These are phyloP conservation scores for Schizaphis graminum DNA, from an alignment of 2,888 invertebrate species.

Conservation along the genomic window DNA sequence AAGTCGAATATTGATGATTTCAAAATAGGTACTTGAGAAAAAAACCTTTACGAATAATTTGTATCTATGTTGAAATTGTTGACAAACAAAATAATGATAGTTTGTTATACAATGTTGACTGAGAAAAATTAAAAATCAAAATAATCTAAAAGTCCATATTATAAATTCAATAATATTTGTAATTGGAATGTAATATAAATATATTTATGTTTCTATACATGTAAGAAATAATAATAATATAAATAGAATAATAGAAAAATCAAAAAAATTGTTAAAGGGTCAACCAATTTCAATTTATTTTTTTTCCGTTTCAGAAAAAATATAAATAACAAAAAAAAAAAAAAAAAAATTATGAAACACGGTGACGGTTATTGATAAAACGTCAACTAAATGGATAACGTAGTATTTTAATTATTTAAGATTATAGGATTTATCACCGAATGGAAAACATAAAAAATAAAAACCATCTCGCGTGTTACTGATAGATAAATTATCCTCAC, in stretches of 20 bases:
- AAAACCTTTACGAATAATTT: neutral
- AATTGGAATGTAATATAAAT: neutral
- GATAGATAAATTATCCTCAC: conserved; percentile 70
- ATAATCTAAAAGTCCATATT: neutral
- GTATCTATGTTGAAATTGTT: neutral
- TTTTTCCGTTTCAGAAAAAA: neutral
- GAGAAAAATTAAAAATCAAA: neutral
- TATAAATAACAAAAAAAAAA: neutral
- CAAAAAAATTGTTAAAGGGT: neutral
- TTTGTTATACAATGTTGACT: neutral
- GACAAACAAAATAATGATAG: neutral
- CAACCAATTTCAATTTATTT: neutral
- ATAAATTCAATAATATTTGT: neutral
- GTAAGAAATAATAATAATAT: neutral
- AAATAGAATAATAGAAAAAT: neutral
- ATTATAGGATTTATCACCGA: conserved; percentile 21
- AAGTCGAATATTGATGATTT: neutral
- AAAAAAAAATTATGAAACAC: no score
- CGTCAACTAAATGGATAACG: neutral
- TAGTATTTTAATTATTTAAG: conserved; percentile 9
- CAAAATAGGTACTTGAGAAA: neutral
- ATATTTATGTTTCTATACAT: neutral
- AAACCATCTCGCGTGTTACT: conserved; percentile 9
- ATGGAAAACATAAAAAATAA: neutral
- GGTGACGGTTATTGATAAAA: conserved; percentile 2